phyloP scores from a whole-genome alignment of 2,113 vertebrate species.

The Turnix velox region DNA sequence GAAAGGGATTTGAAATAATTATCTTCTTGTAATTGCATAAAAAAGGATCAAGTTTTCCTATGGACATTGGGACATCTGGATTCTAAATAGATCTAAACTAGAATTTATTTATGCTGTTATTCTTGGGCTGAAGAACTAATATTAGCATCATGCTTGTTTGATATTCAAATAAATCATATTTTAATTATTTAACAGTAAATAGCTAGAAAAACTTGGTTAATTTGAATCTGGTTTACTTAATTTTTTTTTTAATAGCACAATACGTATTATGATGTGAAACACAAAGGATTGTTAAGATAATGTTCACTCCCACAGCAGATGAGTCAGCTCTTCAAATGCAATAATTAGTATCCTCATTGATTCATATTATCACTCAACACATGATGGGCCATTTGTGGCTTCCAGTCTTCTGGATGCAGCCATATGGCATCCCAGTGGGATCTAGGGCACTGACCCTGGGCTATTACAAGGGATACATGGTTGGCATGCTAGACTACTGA shows the following conservation, averaged over 20 bases:
- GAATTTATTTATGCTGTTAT: background rate
- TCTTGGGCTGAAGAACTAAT: background rate
- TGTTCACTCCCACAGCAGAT: background rate
- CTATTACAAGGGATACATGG: slow-evolving; percentile 36
- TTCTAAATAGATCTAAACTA: background rate
- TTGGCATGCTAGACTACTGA: background rate
- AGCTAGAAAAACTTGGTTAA: background rate
- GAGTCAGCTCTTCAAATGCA: slow-evolving; percentile 21
- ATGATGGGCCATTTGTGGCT: slow-evolving; percentile 14
- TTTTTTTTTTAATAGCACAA: background rate
- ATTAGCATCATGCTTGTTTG: background rate
- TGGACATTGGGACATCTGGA: background rate
- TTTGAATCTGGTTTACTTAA: background rate
- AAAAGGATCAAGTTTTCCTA: background rate
- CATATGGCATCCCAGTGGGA: slow-evolving; percentile 30
- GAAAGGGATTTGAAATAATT: background rate
- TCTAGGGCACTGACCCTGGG: background rate
- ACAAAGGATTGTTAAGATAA: slow-evolving; percentile 31
- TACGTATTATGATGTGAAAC: background rate
- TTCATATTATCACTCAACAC: slow-evolving; percentile 5
- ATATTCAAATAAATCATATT: background rate
- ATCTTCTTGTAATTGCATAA: rapidly evolving
- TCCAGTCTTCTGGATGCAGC: slow-evolving; percentile 23
- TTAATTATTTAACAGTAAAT: background rate
- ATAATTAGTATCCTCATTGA: slow-evolving; percentile 40